Conservation (phyloP, 2,113 vertebrate species). For the Coregonus clupeaformis region DNA sequence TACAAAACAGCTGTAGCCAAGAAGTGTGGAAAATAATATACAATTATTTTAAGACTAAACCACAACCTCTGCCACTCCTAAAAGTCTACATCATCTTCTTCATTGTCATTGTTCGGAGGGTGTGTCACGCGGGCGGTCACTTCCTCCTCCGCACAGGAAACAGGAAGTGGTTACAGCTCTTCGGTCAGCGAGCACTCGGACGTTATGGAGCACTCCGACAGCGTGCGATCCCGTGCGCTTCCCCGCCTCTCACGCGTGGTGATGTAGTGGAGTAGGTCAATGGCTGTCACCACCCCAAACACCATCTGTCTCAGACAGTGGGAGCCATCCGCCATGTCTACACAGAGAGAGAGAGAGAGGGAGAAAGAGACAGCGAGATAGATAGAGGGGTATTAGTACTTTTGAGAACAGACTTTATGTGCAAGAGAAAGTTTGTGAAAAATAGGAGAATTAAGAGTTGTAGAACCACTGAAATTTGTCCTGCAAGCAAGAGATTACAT, state of each 20-base stretch:
- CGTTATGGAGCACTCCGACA: slow-evolving; percentile 32
- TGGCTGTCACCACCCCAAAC: slow-evolving; percentile 81
- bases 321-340: slow-evolving; percentile 53
- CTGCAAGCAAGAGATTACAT: background rate
- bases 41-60: background rate
- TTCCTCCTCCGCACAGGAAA: background rate
- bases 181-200: slow-evolving; percentile 9
- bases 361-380: background rate
- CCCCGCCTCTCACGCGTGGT: slow-evolving; percentile 53
- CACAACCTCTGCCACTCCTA: background rate
- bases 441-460: background rate
- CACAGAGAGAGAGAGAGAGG: background rate
- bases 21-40: background rate
- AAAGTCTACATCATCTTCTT: background rate
- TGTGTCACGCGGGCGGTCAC: background rate
- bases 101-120: background rate
- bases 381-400: background rate
- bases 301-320: slow-evolving; percentile 74
- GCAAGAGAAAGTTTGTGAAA: background rate
- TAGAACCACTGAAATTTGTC: background rate
- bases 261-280: slow-evolving; percentile 85
- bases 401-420: background rate
- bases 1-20: background rate
- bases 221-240: slow-evolving; percentile 10
- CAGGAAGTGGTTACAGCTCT: background rate